Evolutionary conservation across 2,797 vertebrate species (phyloP).

Genomic region (Rhinichthys osculus): DNA sequence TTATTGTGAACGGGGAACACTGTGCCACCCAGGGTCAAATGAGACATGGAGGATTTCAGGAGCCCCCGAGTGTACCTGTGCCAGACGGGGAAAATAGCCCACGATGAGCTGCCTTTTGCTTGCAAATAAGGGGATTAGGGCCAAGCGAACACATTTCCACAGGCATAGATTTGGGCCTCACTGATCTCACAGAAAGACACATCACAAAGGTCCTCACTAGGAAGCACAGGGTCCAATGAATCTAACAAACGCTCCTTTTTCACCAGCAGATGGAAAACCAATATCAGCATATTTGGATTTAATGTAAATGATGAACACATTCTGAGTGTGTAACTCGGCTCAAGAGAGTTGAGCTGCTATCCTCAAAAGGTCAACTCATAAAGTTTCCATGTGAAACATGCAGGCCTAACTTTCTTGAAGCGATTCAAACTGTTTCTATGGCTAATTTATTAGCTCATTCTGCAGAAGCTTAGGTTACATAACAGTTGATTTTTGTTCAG

Average conservation of each 20-base stretch:
- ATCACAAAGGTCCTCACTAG: conserved; percentile 59
- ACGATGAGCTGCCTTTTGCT: conserved; percentile 74
- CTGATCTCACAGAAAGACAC: conserved; percentile 64
- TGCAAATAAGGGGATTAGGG: conserved; percentile 82
- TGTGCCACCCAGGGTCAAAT: conserved; percentile 63
- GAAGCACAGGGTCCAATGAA: conserved; percentile 46
- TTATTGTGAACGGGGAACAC: conserved; percentile 53
- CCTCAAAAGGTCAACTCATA: conserved; percentile 25
- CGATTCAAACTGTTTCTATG: neutral
- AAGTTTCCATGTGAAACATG: conserved; percentile 9
- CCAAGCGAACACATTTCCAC: conserved; percentile 71
- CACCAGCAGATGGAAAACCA: conserved; percentile 44
- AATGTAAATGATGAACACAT: conserved; percentile 31
- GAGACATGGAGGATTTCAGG: conserved; percentile 57
- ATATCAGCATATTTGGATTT: conserved; percentile 51
- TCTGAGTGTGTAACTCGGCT: neutral
- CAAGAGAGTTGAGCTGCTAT: neutral
- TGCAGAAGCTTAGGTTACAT: neutral
- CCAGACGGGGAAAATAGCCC: conserved; percentile 53
- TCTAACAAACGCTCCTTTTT: conserved; percentile 39
- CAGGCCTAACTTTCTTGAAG: neutral
- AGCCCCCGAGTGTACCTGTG: conserved; percentile 45
- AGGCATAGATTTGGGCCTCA: conserved; percentile 69
- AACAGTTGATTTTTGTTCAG: neutral
- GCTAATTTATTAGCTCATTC: neutral